A percentile compares a stretch with the other conserved stretches of the same genome.
phyloP scores from a whole-genome alignment of 2,888 invertebrate species.

The Lithophane leautieri region DNA sequence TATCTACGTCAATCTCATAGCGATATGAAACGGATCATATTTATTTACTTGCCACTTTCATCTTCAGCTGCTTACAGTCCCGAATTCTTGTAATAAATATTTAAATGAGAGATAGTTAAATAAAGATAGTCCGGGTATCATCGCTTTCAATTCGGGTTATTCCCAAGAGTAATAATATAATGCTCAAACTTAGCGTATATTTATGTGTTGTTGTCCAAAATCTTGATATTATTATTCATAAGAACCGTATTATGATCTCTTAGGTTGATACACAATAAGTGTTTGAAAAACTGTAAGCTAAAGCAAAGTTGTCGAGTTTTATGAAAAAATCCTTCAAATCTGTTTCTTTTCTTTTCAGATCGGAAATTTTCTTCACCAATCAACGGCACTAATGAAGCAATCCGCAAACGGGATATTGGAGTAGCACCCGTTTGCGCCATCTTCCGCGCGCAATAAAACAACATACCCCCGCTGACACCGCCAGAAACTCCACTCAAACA shows the following conservation, averaged over 20 bases:
- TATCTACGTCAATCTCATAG: conserved; percentile 29
- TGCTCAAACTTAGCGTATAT: conserved; percentile 22
- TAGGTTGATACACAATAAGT: conserved; percentile 3
- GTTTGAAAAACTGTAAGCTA: neutral
- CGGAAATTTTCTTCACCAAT: conserved; percentile 83
- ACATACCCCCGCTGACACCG: conserved; percentile 73
- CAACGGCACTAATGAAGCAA: conserved; percentile 88
- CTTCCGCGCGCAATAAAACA: conserved; percentile 85
- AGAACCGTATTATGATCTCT: conserved; percentile 24
- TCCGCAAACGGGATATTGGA: conserved; percentile 88
- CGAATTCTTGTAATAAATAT: conserved; percentile 48
- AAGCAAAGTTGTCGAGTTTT: conserved; percentile 1
- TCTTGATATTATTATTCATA: conserved; percentile 28
- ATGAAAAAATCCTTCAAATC: conserved; percentile 61
- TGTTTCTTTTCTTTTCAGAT: conserved; percentile 84
- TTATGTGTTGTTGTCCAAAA: conserved; percentile 30
- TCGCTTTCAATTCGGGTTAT: conserved; percentile 34
- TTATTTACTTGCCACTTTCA: conserved; percentile 45
- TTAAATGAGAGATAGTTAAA: conserved; percentile 49
- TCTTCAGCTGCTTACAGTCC: conserved; percentile 23
- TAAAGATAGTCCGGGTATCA: conserved; percentile 37
- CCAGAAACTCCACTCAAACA: conserved; percentile 68
- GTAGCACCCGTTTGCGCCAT: conserved; percentile 82
- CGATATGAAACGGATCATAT: conserved; percentile 36
- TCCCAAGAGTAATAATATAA: conserved; percentile 38